Conservation (phyloP, 2,797 vertebrate genomes). For the Squalus acanthias region DNA sequence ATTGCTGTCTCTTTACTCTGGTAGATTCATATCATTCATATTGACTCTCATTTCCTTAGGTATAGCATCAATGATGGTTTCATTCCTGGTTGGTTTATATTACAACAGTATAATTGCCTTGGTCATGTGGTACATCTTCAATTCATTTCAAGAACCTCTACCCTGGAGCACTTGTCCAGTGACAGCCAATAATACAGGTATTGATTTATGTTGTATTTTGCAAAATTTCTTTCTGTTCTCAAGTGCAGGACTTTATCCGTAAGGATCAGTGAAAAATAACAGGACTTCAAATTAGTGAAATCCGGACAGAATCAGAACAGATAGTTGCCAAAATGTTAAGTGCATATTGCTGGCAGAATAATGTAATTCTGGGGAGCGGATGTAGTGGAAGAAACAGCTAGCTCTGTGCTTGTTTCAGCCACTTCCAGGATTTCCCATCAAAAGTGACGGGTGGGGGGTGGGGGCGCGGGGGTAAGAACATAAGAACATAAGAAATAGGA, state of each 20-base stretch:
- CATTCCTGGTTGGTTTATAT: constrained; percentile 75
- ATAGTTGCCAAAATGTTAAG: neutral
- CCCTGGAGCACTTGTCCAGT: constrained; percentile 78
- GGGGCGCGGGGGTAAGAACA: too few species aligned
- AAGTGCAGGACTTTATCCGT: neutral
- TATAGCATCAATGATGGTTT: constrained; percentile 76
- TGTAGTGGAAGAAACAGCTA: too few species aligned
- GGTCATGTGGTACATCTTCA: constrained; percentile 98
- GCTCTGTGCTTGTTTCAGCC: too few species aligned
- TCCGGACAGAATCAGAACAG: neutral
- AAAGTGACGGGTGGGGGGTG: too few species aligned
- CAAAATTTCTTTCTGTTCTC: neutral
- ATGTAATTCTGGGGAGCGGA: too few species aligned
- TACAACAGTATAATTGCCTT: constrained; percentile 89
- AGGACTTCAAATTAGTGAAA: neutral
- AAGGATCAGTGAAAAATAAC: neutral
- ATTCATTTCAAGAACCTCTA: constrained; percentile 88
- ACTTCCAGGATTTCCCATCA: too few species aligned
- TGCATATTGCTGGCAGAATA: neutral
- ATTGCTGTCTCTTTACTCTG: neutral
- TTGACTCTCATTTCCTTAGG: constrained; percentile 54
- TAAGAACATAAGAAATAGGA: too few species aligned
- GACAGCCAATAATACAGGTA: constrained; percentile 67
- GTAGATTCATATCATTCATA: neutral
- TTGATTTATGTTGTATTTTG: neutral